Conservation (phyloP, 1,140 invertebrate genomes). For the Euglossa dilemma region DNA sequence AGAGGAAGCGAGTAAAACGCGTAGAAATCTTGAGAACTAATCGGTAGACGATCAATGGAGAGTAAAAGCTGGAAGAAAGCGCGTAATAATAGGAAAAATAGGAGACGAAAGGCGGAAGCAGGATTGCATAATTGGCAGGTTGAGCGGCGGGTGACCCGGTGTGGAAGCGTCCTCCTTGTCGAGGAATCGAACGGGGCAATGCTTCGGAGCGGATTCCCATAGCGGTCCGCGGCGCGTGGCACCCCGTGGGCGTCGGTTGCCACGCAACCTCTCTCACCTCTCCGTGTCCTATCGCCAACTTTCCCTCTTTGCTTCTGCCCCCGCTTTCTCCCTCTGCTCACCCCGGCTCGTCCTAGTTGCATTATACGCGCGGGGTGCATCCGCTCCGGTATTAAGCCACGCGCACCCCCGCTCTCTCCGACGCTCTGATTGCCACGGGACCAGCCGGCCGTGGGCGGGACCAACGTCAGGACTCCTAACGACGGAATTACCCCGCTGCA, state of each 20-base stretch:
- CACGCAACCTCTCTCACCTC: conserved; percentile 69
- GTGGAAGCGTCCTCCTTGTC: background rate
- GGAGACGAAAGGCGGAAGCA: no score
- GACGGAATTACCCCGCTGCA: conserved; percentile 8
- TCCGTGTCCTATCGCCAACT: conserved; percentile 64
- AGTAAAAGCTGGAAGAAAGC: no score
- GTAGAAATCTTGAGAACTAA: no score
- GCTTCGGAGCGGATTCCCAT: background rate
- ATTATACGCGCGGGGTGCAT: conserved; percentile 24
- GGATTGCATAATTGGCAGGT: conserved; percentile 32
- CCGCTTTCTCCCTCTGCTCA: background rate
- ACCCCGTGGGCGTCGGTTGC: conserved; percentile 76
- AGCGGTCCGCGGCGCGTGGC: conserved; percentile 69
- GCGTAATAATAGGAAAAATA: no score
- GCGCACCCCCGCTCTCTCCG: background rate
- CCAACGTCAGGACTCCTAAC: conserved; percentile 20
- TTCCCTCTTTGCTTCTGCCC: conserved; percentile 44
- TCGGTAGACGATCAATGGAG: no score
- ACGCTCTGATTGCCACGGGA: conserved; percentile 19
- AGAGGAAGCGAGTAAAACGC: no score
- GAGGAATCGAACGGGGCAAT: background rate
- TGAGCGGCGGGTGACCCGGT: no score
- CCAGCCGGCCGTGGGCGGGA: conserved; percentile 10
- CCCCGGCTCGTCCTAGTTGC: conserved; percentile 1
- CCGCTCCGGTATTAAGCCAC: conserved; percentile 26